Evolutionary conservation across 1,140 invertebrate species (phyloP).

Genomic region (Elymnias hypermnestra): DNA sequence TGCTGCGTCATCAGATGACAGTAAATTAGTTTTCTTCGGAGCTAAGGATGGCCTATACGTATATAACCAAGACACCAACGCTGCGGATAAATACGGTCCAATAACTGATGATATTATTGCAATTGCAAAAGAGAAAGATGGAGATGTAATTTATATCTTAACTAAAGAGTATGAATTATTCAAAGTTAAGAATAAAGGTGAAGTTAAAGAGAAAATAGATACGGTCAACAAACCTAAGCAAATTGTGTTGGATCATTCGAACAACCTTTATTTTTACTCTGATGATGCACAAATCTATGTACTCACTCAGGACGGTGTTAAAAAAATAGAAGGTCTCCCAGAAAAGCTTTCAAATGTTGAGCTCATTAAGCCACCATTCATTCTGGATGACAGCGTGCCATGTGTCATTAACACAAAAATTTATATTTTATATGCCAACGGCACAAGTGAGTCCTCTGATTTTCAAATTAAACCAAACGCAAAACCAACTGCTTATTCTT

Average conservation of each 20-base stretch:
- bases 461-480: slow-evolving; percentile 24
- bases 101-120: slow-evolving; percentile 39
- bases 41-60: slow-evolving; percentile 45
- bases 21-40: slow-evolving; percentile 38
- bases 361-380: slow-evolving; percentile 37
- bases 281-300: slow-evolving; percentile 37
- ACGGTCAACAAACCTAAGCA: slow-evolving; percentile 34
- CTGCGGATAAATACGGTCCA: slow-evolving; percentile 46
- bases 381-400: slow-evolving; percentile 31
- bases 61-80: slow-evolving; percentile 29
- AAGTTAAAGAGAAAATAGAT: slow-evolving; percentile 37
- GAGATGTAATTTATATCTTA: slow-evolving; percentile 42
- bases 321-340: slow-evolving; percentile 35
- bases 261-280: slow-evolving; percentile 45
- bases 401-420: slow-evolving; percentile 26
- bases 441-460: slow-evolving; percentile 21
- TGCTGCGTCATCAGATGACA: slow-evolving; percentile 32
- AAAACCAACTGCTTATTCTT: slow-evolving; percentile 38
- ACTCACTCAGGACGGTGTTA: slow-evolving; percentile 24
- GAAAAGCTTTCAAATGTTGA: slow-evolving; percentile 18
- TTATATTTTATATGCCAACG: slow-evolving; percentile 36
- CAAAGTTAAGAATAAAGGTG: slow-evolving; percentile 43
- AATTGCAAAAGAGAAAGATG: slow-evolving; percentile 36
- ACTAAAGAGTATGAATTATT: slow-evolving; percentile 39
- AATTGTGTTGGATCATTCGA: slow-evolving; percentile 39